Conservation (phyloP, 2,888 invertebrate species). For the Pandemis heparana region DNA sequence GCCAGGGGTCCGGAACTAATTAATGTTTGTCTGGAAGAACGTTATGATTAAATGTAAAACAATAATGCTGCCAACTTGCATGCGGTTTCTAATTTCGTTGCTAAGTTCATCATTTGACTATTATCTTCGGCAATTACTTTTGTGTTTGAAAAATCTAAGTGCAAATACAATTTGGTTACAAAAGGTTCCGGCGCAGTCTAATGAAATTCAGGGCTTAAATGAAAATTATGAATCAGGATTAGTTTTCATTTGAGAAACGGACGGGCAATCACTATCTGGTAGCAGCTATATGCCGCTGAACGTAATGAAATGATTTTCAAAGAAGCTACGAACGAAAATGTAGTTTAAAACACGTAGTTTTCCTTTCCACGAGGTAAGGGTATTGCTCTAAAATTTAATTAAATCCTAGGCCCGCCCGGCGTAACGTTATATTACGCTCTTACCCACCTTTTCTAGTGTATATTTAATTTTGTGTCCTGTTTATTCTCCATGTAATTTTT, state of each 20-base stretch:
- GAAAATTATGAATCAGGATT: no score
- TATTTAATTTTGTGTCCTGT: conserved; percentile 4
- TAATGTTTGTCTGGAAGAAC: conserved; percentile 6
- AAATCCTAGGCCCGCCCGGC: conserved; percentile 11
- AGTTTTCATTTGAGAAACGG: no score
- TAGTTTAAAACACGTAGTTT: neutral
- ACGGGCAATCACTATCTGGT: no score
- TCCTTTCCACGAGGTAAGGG: neutral
- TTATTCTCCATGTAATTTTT: neutral
- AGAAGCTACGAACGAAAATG: no score
- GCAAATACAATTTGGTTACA: no score
- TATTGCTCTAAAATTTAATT: conserved; percentile 20
- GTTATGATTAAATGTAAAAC: neutral
- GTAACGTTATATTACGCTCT: neutral
- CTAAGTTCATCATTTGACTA: neutral
- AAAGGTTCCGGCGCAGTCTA: no score
- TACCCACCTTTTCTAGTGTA: neutral
- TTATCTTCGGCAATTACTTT: no score
- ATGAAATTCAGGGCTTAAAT: no score
- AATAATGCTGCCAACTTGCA: neutral
- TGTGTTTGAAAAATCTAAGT: no score
- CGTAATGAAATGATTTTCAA: no score
- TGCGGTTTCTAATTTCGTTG: neutral
- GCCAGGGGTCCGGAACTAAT: conserved; percentile 1
- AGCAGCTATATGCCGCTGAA: no score